Percentiles rank a stretch among this genome's conserved stretches.
These are phyloP conservation scores for Aleiodes sp. DNA, from an alignment of 1,140 invertebrate genomes.

Conservation along the genomic window DNA sequence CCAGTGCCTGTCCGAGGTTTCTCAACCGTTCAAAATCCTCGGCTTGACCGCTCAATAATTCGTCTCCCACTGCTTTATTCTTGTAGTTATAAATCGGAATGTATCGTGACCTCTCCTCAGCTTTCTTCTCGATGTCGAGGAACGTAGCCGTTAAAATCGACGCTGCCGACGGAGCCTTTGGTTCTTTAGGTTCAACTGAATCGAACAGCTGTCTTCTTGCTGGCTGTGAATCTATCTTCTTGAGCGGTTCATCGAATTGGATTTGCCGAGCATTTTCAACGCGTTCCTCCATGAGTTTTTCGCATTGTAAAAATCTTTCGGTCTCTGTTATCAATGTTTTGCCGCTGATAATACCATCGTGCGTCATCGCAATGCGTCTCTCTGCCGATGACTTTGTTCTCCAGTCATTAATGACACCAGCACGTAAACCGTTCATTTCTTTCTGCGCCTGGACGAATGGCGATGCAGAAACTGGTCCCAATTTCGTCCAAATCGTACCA, in stretches of 20 bases:
- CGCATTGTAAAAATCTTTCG: slow-evolving; percentile 50
- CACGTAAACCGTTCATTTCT: slow-evolving; percentile 44
- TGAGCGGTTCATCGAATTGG: slow-evolving; percentile 35
- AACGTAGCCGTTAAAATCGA: slow-evolving; percentile 56
- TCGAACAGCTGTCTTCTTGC: slow-evolving; percentile 51
- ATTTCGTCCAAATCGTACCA: slow-evolving; percentile 59
- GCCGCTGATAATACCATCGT: slow-evolving; percentile 34
- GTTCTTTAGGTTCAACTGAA: slow-evolving; percentile 31
- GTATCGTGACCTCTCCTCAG: slow-evolving; percentile 26
- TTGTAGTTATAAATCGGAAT: background rate
- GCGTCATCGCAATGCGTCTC: slow-evolving; percentile 52
- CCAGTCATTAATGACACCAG: slow-evolving; percentile 31
- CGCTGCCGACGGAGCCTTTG: slow-evolving; percentile 33
- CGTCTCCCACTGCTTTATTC: slow-evolving; percentile 31
- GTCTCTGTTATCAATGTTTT: slow-evolving; percentile 51
- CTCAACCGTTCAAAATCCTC: slow-evolving; percentile 53
- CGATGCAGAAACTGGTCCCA: slow-evolving; percentile 63
- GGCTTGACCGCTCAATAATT: slow-evolving; percentile 52
- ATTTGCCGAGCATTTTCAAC: slow-evolving; percentile 51
- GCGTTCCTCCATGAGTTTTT: slow-evolving; percentile 52
- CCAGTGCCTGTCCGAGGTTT: slow-evolving; percentile 37
- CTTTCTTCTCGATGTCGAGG: slow-evolving; percentile 53
- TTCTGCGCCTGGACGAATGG: slow-evolving; percentile 63
- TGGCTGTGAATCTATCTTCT: slow-evolving; percentile 32
- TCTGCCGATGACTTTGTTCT: slow-evolving; percentile 61